Evolutionary conservation across 2,113 vertebrate species (phyloP).

Genomic region (Steatornis caripensis): DNA sequence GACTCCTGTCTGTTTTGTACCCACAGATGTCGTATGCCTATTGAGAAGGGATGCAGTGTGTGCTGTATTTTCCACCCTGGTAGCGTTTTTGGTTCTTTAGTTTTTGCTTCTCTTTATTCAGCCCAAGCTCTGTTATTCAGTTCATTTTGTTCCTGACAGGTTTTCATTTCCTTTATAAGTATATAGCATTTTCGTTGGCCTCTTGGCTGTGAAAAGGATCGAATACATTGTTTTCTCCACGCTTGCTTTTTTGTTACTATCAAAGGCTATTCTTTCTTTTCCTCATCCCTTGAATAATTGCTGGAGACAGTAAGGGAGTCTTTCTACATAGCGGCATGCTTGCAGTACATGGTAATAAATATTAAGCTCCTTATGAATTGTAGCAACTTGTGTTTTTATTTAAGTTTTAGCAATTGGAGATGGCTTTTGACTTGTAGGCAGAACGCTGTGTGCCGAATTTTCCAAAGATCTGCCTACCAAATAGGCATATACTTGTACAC

Average conservation of each 20-base stretch:
- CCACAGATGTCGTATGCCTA: fast-evolving
- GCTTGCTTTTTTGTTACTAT: slow-evolving; percentile 38
- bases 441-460: neutral
- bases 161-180: slow-evolving; percentile 71
- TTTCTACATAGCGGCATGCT: neutral
- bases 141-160: slow-evolving; percentile 60
- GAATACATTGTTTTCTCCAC: slow-evolving; percentile 59
- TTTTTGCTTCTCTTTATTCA: slow-evolving; percentile 46
- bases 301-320: slow-evolving; percentile 1
- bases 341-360: slow-evolving; percentile 35
- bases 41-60: neutral
- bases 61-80: neutral
- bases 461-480: neutral
- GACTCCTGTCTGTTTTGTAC: neutral
- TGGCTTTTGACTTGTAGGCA: slow-evolving; percentile 45
- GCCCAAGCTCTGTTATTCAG: slow-evolving; percentile 42
- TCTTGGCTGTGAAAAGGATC: slow-evolving; percentile 62
- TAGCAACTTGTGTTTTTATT: slow-evolving; percentile 47
- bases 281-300: slow-evolving; percentile 21
- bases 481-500: neutral
- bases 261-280: slow-evolving; percentile 49
- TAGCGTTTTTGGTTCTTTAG: neutral
- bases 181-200: slow-evolving; percentile 61
- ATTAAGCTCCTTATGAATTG: slow-evolving; percentile 54
- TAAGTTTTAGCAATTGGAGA: slow-evolving; percentile 38